phyloP scores from a whole-genome alignment of 2,888 invertebrate species.

The Cyclophora punctaria region DNA sequence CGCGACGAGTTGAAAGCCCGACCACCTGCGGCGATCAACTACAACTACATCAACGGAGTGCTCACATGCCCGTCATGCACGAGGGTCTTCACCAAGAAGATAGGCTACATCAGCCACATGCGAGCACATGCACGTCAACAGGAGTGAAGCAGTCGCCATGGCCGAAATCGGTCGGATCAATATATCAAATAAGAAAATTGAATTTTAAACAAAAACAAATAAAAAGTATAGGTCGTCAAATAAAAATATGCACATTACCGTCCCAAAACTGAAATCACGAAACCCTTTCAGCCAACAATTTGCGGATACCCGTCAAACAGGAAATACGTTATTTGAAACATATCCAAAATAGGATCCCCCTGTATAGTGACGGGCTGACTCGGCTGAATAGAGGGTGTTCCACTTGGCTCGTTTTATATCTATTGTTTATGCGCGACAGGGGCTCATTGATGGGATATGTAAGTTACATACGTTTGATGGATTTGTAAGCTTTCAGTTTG shows the following conservation, averaged over 20 bases:
- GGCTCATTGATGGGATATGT: slow-evolving; percentile 55
- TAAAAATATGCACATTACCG: no score
- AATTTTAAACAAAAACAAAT: background rate
- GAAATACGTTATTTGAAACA: slow-evolving; percentile 15
- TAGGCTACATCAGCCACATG: no score
- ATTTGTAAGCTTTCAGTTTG: slow-evolving; percentile 10
- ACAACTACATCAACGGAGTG: no score
- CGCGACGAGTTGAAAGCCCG: no score
- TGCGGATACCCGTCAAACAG: slow-evolving; percentile 8
- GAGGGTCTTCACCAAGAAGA: no score
- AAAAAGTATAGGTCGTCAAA: background rate
- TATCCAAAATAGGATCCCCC: slow-evolving; percentile 28
- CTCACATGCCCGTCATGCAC: no score
- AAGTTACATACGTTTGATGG: slow-evolving; percentile 23
- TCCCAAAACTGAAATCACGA: background rate
- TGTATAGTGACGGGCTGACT: slow-evolving; percentile 60
- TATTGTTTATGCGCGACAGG: slow-evolving; percentile 61
- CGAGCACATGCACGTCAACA: no score
- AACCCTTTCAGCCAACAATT: slow-evolving; percentile 5
- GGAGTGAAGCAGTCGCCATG: no score
- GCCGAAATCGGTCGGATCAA: no score
- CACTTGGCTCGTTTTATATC: slow-evolving; percentile 68
- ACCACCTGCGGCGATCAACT: no score
- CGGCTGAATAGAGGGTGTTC: slow-evolving; percentile 62
- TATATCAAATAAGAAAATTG: no score